Evolutionary conservation across 2,888 invertebrate species (phyloP).

Genomic region (Machimus atricapillus): DNA sequence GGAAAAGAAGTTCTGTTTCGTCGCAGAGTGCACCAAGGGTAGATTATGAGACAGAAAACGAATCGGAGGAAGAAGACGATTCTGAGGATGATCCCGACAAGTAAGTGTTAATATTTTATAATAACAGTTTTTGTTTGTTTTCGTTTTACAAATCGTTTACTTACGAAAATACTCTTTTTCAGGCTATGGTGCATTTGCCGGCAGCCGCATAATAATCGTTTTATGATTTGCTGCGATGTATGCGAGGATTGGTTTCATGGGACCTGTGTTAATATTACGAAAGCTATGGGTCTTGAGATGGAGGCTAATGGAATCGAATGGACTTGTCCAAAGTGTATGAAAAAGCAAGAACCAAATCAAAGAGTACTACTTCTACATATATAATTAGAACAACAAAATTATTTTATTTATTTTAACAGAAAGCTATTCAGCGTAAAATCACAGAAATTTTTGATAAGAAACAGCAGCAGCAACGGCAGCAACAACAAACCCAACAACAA

Average conservation of each 20-base stretch:
- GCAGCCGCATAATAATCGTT: constrained; percentile 92
- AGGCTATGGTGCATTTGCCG: constrained; percentile 95
- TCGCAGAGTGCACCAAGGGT: constrained; percentile 26
- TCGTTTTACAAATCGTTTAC: not conserved
- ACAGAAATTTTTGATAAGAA: constrained; percentile 42
- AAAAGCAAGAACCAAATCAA: constrained; percentile 63
- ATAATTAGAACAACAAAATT: not conserved
- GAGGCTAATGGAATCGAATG: constrained; percentile 87
- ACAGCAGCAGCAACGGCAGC: not conserved
- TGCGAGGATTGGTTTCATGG: constrained; percentile 99
- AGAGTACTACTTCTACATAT: constrained; percentile 51
- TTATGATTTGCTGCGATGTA: constrained; percentile 96
- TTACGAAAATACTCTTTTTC: not conserved
- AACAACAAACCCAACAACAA: not conserved
- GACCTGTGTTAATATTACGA: constrained; percentile 93
- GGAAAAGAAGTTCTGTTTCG: constrained; percentile 43
- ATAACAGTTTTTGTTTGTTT: not conserved
- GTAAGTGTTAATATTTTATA: constrained; percentile 57
- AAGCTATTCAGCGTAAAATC: constrained; percentile 46
- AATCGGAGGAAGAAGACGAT: constrained; percentile 65
- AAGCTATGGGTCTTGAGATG: constrained; percentile 91
- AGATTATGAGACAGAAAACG: constrained; percentile 41
- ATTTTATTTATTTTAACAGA: constrained; percentile 16
- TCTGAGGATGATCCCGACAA: constrained; percentile 93
- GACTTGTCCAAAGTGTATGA: constrained; percentile 85